Evolutionary conservation across 1,140 invertebrate species (phyloP).

Genomic region (Antheraea pernyi): DNA sequence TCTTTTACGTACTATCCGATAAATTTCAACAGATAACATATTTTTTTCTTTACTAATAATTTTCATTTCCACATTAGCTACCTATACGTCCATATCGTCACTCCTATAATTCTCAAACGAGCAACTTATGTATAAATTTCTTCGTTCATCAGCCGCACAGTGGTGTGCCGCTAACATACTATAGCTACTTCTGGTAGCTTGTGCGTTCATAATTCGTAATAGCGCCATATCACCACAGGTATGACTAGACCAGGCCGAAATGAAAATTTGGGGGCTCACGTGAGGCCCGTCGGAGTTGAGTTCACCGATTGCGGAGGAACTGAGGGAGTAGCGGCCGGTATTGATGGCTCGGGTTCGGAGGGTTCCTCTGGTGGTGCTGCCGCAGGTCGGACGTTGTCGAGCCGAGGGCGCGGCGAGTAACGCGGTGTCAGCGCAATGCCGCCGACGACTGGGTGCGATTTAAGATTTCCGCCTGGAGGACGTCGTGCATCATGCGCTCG

Average conservation of each 20-base stretch:
- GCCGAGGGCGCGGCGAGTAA: slow-evolving; percentile 69
- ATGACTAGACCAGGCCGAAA: slow-evolving; percentile 20
- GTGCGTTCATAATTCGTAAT: slow-evolving; percentile 26
- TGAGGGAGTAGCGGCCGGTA: slow-evolving; percentile 20
- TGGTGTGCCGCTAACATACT: slow-evolving; percentile 28
- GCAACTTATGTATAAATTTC: slow-evolving; percentile 37
- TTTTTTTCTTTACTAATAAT: slow-evolving; percentile 42
- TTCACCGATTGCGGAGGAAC: slow-evolving; percentile 35
- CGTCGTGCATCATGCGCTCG: slow-evolving; percentile 77
- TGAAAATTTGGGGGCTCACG: slow-evolving; percentile 41
- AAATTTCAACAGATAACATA: slow-evolving; percentile 68
- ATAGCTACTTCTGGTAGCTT: slow-evolving; percentile 26
- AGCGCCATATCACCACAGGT: slow-evolving; percentile 16
- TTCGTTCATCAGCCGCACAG: slow-evolving; percentile 36
- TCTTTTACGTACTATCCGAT: slow-evolving; percentile 50
- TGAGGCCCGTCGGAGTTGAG: slow-evolving; percentile 33
- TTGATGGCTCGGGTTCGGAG: slow-evolving; percentile 42
- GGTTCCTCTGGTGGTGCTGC: slow-evolving; percentile 68
- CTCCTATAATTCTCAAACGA: slow-evolving; percentile 33
- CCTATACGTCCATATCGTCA: slow-evolving; percentile 45
- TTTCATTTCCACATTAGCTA: slow-evolving; percentile 66
- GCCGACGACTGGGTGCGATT: slow-evolving; percentile 77
- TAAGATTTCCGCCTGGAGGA: slow-evolving; percentile 71
- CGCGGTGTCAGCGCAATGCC: slow-evolving; percentile 74
- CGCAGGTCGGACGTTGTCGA: slow-evolving; percentile 65